Percentiles rank a stretch among this genome's conserved stretches.
phyloP scores from a whole-genome alignment of 1,140 invertebrate species.

The Nasonia giraulti region DNA sequence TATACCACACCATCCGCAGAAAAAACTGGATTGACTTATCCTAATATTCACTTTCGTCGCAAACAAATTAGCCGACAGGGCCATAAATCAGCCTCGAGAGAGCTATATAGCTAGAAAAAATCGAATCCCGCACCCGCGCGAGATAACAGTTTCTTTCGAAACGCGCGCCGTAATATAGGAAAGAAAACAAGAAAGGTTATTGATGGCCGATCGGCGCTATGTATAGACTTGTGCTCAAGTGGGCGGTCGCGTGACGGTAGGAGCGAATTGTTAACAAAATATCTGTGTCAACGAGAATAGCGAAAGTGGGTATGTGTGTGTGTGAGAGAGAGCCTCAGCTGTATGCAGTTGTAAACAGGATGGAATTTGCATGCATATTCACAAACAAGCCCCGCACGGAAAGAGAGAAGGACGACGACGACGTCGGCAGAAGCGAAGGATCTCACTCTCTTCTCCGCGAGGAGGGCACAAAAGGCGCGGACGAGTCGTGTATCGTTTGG shows the following conservation, averaged over 20 bases:
- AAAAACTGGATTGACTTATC: neutral
- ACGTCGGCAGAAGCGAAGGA: neutral
- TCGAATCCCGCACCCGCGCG: neutral
- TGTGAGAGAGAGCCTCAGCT: neutral
- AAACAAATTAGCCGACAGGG: conserved; percentile 19
- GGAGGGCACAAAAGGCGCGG: neutral
- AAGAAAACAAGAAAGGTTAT: too few species aligned
- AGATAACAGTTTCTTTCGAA: conserved; percentile 46
- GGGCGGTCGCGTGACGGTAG: conserved; percentile 23
- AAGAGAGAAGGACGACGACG: neutral
- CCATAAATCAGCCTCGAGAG: conserved; percentile 26
- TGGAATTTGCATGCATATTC: conserved; percentile 17
- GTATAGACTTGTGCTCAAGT: too few species aligned
- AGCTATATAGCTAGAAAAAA: neutral
- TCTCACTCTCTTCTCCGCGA: neutral
- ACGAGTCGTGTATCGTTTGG: neutral
- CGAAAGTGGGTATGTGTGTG: neutral
- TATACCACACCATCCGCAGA: neutral
- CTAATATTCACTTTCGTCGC: neutral
- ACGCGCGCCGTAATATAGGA: neutral
- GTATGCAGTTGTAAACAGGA: neutral
- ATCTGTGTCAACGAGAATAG: conserved; percentile 35
- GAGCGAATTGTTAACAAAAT: conserved; percentile 27
- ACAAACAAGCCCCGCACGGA: neutral
- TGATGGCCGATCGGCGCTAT: too few species aligned